Percentiles rank a stretch among this genome's conserved stretches.
phyloP scores from a whole-genome alignment of 2,113 vertebrate species.

The Camelus bactrianus region DNA sequence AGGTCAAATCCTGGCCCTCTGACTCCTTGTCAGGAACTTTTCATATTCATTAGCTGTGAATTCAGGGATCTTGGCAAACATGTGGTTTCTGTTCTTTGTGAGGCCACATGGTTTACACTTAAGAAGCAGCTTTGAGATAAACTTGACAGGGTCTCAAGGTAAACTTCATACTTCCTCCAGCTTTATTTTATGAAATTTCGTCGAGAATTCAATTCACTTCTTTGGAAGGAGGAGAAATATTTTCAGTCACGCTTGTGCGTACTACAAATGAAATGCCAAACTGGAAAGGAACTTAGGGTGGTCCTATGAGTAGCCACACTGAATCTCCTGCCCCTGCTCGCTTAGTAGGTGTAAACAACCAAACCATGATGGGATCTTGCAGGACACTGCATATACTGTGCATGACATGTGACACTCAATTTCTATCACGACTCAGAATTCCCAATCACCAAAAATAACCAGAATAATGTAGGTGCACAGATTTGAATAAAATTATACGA shows the following conservation, averaged over 20 bases:
- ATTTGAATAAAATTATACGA: background rate
- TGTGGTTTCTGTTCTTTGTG: background rate
- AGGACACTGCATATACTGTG: accelerated
- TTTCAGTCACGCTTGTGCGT: background rate
- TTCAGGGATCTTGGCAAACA: background rate
- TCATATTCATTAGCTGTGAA: background rate
- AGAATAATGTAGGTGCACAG: background rate
- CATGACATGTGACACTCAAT: too few relatives aligned
- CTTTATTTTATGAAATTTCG: background rate
- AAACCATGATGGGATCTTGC: accelerated
- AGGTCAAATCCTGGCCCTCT: background rate
- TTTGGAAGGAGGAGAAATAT: background rate
- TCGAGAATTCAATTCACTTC: background rate
- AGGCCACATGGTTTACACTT: background rate
- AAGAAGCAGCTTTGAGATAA: background rate
- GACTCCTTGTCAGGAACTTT: background rate
- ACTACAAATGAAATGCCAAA: background rate
- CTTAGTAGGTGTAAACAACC: background rate
- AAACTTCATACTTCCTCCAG: background rate
- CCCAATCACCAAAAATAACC: background rate
- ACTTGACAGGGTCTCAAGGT: background rate
- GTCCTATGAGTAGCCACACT: background rate
- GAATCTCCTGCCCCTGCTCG: background rate
- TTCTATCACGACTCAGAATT: background rate
- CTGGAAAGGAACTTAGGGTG: background rate